Evolutionary conservation across 2,113 vertebrate genomes (phyloP).

Genomic region (Perca fluviatilis): DNA sequence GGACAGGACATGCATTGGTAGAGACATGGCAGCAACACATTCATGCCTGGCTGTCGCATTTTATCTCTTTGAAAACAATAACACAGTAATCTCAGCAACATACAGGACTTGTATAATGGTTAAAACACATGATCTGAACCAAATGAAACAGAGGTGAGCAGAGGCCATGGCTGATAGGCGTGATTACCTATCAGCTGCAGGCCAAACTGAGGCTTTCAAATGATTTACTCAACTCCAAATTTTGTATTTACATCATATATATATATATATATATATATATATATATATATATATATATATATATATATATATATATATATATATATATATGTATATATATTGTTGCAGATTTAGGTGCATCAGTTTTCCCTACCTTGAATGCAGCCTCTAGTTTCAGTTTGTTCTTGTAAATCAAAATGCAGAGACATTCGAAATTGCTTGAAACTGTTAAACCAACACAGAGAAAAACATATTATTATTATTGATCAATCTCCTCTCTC

Average conservation of each 20-base stretch:
- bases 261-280: too few relatives aligned
- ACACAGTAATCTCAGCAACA: conserved; percentile 41
- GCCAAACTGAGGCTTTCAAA: neutral
- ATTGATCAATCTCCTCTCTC: neutral
- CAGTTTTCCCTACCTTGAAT: neutral
- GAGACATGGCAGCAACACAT: conserved; percentile 24
- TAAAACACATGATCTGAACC: neutral
- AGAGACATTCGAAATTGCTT: neutral
- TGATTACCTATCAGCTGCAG: conserved; percentile 2
- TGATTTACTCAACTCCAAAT: neutral
- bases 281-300: too few relatives aligned
- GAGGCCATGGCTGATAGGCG: conserved; percentile 13
- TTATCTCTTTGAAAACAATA: conserved; percentile 69
- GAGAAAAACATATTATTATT: neutral
- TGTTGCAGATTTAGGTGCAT: neutral
- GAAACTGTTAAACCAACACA: neutral
- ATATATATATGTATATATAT: too few relatives aligned
- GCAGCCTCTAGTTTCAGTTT: neutral
- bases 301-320: too few relatives aligned
- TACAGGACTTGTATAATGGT: conserved; percentile 33
- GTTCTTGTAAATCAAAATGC: neutral
- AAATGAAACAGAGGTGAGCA: conserved; percentile 15
- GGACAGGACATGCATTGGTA: conserved; percentile 65
- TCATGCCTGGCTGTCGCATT: conserved; percentile 30
- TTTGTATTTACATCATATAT: neutral